A percentile compares a stretch with the other conserved stretches of the same genome.
phyloP scores from a whole-genome alignment of 2,888 invertebrate genomes.

The Flexamia atlantica region DNA sequence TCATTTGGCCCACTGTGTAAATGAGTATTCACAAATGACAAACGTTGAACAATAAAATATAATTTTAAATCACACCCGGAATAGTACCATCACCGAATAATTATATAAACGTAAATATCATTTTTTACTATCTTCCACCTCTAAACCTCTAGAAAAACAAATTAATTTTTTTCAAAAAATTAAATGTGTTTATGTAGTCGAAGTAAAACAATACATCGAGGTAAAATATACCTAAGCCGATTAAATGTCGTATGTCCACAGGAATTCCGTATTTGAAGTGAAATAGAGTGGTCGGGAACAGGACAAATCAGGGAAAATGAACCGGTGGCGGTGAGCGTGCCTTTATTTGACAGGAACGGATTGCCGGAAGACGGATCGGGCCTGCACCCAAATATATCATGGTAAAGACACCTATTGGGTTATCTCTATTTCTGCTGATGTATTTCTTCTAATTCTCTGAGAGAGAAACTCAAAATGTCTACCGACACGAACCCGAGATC shows the following conservation, averaged over 20 bases:
- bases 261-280: slow-evolving; percentile 7
- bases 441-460: slow-evolving; percentile 61
- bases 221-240: not conserved
- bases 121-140: no score
- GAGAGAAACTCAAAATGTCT: slow-evolving; percentile 31
- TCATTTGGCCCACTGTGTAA: no score
- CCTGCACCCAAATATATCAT: slow-evolving; percentile 55
- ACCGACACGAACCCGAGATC: slow-evolving; percentile 35
- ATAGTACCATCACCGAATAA: no score
- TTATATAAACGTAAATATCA: no score
- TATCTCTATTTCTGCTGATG: slow-evolving; percentile 60
- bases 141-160: no score
- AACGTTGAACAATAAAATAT: no score
- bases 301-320: slow-evolving; percentile 33
- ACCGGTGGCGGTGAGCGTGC: slow-evolving; percentile 45
- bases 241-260: not conserved
- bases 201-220: no score
- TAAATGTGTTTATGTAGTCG: no score
- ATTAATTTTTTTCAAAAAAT: no score
- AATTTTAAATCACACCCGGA: no score
- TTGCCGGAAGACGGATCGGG: slow-evolving; percentile 52
- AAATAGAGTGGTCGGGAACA: slow-evolving; percentile 23
- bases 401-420: slow-evolving; percentile 61
- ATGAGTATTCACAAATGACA: no score
- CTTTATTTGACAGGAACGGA: slow-evolving; percentile 59